These are phyloP conservation scores for Eospalax fontanierii DNA, from an alignment of 2,797 vertebrate species.

Conservation along the genomic window DNA sequence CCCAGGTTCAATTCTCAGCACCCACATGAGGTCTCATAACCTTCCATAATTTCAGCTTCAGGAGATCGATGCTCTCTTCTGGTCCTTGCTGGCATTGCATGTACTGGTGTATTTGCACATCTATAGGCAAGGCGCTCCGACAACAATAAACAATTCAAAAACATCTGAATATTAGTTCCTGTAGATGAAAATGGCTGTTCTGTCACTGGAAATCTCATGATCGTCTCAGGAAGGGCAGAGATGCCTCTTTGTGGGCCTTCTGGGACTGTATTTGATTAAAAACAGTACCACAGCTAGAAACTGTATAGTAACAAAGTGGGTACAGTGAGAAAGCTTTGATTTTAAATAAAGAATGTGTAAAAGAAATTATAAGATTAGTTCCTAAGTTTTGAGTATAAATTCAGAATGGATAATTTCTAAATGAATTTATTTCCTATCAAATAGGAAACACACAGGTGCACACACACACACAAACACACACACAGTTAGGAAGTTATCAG, in stretches of 20 bases:
- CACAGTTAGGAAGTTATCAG: not conserved
- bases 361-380: not conserved
- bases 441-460: not conserved
- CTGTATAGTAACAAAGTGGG: not conserved
- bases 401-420: not conserved
- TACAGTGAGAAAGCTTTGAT: not conserved
- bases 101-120: too few species aligned
- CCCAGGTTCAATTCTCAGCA: too few species aligned
- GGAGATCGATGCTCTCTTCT: too few species aligned
- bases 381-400: not conserved
- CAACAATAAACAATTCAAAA: not conserved
- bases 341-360: constrained; percentile 10
- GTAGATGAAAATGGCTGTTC: not conserved
- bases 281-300: not conserved
- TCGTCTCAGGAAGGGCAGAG: not conserved
- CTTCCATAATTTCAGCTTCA: too few species aligned
- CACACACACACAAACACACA: too few species aligned
- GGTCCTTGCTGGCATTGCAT: too few species aligned
- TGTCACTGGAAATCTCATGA: not conserved
- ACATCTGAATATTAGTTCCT: not conserved
- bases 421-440: not conserved
- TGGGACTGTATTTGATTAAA: not conserved
- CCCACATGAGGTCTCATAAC: too few species aligned
- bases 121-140: too few species aligned
- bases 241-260: not conserved